Base-by-base conservation (phyloP, 1,140 invertebrate species). In the Ostrea edulis region DNA sequence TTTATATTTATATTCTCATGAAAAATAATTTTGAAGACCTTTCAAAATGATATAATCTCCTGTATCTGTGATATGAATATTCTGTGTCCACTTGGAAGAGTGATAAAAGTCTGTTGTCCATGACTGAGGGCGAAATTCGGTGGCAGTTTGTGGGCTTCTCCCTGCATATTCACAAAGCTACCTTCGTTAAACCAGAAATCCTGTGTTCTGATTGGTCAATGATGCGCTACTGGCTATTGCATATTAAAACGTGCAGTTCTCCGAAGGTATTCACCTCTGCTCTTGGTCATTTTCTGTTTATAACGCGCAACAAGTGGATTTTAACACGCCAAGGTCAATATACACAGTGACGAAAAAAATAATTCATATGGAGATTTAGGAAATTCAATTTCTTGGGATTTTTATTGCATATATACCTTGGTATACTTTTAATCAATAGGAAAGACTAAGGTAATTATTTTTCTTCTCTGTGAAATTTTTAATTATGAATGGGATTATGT, bases 281-380 rank as follows among this genome's bases (percentile, higher is more conserved):
- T 25, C 68, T 12, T 77, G 68, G 68, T 77, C 68, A 77, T 77
- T 77, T 77, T 77, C 68, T 77, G 65, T 68, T 68, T 68, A 77
- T 77, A 35, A 25, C 68, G 0, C 68, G 29, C 68, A 77, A 77
- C 68, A 71, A 71, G 68, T 71, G 68, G 68, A 71, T 71, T 71
- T 71, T 71, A 71, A 71, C 29, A 17, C 29, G 3, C 12, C 68
- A 11, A 35, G 68, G 68, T 71, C 68, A 71, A 25, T 35, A 71
- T 71, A 29, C 68, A 77, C 7, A 29, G 68, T 14, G 25, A 0
- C 8, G 11, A 77, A 77, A 77, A 77, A 77, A 35, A 77, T 29
- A 11, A 29, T 62, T 20, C 17, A 5, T 0, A 20, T 20, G 12
- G 55, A 62, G 55, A 62, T 2, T 62, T 62, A 62, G 17, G 55